These are phyloP conservation scores for Ennomos quercinarius DNA, from an alignment of 2,888 invertebrate genomes.

Conservation along the genomic window DNA sequence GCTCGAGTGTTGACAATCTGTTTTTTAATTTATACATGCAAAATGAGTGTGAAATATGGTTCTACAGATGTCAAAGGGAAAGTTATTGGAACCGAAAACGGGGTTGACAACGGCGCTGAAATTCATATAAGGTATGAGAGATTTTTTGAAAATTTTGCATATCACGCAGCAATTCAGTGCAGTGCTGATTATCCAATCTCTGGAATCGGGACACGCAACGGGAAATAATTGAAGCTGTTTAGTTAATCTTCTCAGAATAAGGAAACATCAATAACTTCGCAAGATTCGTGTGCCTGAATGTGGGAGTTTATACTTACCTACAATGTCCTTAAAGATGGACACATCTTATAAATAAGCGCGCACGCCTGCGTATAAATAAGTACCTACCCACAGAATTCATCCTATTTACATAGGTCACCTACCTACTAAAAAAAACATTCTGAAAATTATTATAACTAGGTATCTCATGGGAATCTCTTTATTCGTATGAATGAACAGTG, in stretches of 20 bases:
- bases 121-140: slow-evolving; percentile 66
- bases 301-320: too few species aligned
- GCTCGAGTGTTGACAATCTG: slow-evolving; percentile 33
- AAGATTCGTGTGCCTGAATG: slow-evolving; percentile 4
- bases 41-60: slow-evolving; percentile 74
- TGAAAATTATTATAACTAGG: too few species aligned
- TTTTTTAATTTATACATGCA: slow-evolving; percentile 5
- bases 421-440: too few species aligned
- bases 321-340: too few species aligned
- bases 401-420: too few species aligned
- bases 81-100: slow-evolving; percentile 56
- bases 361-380: too few species aligned
- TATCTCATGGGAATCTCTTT: too few species aligned
- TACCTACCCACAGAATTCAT: too few species aligned
- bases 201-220: slow-evolving; percentile 56
- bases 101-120: slow-evolving; percentile 53
- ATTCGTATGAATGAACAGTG: too few species aligned
- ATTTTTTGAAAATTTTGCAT: slow-evolving; percentile 28
- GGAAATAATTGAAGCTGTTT: slow-evolving; percentile 46
- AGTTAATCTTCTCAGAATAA: slow-evolving; percentile 37
- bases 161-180: slow-evolving; percentile 44
- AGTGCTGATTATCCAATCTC: slow-evolving; percentile 65
- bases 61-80: slow-evolving; percentile 64
- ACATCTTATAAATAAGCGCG: too few species aligned
- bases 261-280: slow-evolving; percentile 35